Evolutionary conservation across 2,113 vertebrate genomes (phyloP), one percentile per base, ranked within the genome.

Genomic region (Hystrix brachyura): DNA sequence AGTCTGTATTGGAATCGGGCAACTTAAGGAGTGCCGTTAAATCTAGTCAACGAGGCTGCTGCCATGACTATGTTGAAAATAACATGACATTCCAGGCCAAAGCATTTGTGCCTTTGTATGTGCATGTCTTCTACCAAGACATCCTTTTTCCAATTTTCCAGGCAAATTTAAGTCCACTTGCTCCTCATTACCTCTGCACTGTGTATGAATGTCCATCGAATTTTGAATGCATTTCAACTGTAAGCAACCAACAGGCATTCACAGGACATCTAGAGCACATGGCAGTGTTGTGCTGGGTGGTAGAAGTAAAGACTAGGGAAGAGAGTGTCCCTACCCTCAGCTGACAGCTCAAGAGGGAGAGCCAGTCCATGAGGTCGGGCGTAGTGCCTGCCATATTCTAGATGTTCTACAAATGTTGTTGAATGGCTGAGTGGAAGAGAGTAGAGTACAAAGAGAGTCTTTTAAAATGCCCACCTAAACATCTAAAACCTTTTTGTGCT

Each of bases 181-280:
- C 8, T 79, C n/a, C 79, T 48, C 85, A 25, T 92, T 53, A 34
- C 64, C 57, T 87, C 48, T 71, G 46, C 29, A 80, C 48, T 92
- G 80, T 34, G 80, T 85, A 48, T 57, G 67, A 83, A 59, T 72
- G 19, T 25, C 48, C 18, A 27, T 19, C 80, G 21, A 17, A 23
- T 64, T 93, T 76, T 84, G 84, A 93, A 14, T 43, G 7, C 34
- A 48, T 90, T 83, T 80, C 81, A 80, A 34, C 64, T 87, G 6
- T 38, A 55, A 78, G 29, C 48, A 51, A n/a, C 64, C 12, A 23
- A 6, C 38, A 82, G 59, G 71, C 79, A 8, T 86, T 83, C 65
- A 21, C 12, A 19, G 57, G 83, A 55, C 32, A 27, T n/a, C 34
- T 55, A 9, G 59, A 27, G 2, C 1, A 10, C 0, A 19, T 81